Evolutionary conservation across 2,113 vertebrate genomes (phyloP).

Genomic region (Apteryx mantelli): DNA sequence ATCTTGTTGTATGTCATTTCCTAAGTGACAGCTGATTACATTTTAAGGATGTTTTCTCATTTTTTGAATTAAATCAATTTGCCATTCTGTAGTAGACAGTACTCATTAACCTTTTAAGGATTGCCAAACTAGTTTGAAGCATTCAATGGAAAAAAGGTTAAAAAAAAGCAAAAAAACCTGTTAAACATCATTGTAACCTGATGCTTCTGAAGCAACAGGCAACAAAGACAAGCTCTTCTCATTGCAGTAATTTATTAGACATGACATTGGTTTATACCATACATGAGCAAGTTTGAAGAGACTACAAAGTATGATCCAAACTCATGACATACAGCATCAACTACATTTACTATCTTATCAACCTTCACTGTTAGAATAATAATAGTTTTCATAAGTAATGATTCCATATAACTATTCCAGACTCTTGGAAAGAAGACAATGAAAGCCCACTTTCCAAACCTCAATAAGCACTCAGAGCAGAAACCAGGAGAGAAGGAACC

Average conservation of each 20-base stretch:
- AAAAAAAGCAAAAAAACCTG: background rate
- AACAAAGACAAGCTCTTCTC: background rate
- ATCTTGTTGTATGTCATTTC: slow-evolving; percentile 25
- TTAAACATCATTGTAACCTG: slow-evolving; percentile 5
- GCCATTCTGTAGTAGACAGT: slow-evolving; percentile 46
- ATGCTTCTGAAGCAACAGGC: slow-evolving; percentile 15
- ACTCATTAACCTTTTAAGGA: slow-evolving; percentile 65
- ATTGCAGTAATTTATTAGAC: background rate
- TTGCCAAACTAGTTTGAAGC: slow-evolving; percentile 15
- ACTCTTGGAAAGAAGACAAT: background rate
- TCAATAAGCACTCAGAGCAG: background rate
- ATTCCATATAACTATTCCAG: background rate
- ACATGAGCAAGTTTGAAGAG: background rate
- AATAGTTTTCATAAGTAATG: slow-evolving; percentile 7
- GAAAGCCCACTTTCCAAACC: background rate
- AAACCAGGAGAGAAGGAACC: background rate
- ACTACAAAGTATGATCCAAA: background rate
- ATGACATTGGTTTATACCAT: background rate
- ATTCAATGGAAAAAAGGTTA: background rate
- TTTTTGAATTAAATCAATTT: slow-evolving; percentile 61
- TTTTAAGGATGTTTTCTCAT: slow-evolving; percentile 57
- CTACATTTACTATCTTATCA: background rate
- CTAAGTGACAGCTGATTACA: slow-evolving; percentile 45
- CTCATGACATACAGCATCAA: background rate
- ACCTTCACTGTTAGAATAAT: background rate